Percentiles rank a stretch among this genome's conserved stretches.
Evolutionary conservation across 2,113 vertebrate species (phyloP).

Genomic region (Oreotrochilus melanogaster): DNA sequence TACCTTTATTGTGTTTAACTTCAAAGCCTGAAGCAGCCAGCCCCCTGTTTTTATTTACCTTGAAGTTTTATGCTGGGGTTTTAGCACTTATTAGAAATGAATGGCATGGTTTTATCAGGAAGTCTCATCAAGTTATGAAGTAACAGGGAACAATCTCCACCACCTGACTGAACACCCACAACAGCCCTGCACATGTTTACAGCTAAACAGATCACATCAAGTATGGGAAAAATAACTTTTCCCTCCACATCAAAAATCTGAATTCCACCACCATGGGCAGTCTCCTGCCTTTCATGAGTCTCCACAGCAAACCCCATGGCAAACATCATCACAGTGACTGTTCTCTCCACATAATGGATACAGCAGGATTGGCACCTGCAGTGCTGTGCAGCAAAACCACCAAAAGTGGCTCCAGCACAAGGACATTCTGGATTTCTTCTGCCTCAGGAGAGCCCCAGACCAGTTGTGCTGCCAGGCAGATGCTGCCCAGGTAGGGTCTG

Average conservation of each 20-base stretch:
- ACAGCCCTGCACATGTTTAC: background rate
- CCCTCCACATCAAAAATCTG: background rate
- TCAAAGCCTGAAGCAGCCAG: background rate
- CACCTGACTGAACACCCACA: background rate
- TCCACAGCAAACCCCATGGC: background rate
- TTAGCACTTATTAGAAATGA: background rate
- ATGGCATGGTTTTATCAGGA: background rate
- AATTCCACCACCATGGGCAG: background rate
- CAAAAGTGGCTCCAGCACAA: rapidly evolving
- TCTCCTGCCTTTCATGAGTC: background rate
- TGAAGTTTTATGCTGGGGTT: background rate
- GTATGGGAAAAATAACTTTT: background rate
- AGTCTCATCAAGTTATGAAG: background rate
- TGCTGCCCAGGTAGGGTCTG: background rate
- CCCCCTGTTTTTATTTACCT: background rate
- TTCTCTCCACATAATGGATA: rapidly evolving
- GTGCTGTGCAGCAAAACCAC: background rate
- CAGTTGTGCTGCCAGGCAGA: background rate
- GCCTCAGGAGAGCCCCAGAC: background rate
- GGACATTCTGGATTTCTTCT: background rate
- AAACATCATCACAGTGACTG: rapidly evolving
- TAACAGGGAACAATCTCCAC: background rate
- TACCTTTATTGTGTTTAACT: background rate
- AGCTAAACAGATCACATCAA: background rate
- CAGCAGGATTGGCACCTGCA: background rate